Conservation (phyloP, 2,113 vertebrate species). For the Clarias gariepinus region DNA sequence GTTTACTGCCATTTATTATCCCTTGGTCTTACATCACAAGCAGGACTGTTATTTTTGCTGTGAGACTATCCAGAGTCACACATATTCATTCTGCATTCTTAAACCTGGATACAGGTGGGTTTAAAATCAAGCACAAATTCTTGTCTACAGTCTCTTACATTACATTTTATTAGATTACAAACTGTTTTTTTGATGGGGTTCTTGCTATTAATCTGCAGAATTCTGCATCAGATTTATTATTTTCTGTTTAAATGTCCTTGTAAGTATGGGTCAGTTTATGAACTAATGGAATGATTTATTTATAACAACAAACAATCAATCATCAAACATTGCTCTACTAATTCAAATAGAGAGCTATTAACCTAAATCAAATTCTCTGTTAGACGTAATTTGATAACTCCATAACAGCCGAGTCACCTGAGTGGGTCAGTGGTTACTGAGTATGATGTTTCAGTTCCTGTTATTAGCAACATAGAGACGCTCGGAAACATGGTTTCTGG, state of each 20-base stretch:
- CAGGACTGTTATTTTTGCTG: not conserved
- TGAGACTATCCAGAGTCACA: too few relatives aligned
- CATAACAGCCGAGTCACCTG: slow-evolving; percentile 4
- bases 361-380: slow-evolving; percentile 33
- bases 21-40: not conserved
- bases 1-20: not conserved
- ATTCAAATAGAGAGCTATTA: slow-evolving; percentile 16
- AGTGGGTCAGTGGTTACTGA: slow-evolving; percentile 33
- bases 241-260: not conserved
- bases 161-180: not conserved
- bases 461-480: slow-evolving; percentile 1
- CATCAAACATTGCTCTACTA: slow-evolving; percentile 32
- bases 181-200: not conserved
- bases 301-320: slow-evolving; percentile 3
- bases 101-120: too few relatives aligned
- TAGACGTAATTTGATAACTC: slow-evolving; percentile 13
- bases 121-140: not conserved
- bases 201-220: not conserved
- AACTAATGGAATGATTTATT: not conserved
- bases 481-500: slow-evolving; percentile 23
- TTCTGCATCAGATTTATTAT: not conserved
- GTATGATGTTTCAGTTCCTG: not conserved
- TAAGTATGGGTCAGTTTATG: not conserved
- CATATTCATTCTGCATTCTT: too few relatives aligned
- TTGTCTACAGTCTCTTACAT: not conserved